Percentiles rank a stretch among this genome's conserved stretches.
These are phyloP conservation scores for Chelon auratus DNA, from an alignment of 2,797 vertebrate species.

Conservation along the genomic window DNA sequence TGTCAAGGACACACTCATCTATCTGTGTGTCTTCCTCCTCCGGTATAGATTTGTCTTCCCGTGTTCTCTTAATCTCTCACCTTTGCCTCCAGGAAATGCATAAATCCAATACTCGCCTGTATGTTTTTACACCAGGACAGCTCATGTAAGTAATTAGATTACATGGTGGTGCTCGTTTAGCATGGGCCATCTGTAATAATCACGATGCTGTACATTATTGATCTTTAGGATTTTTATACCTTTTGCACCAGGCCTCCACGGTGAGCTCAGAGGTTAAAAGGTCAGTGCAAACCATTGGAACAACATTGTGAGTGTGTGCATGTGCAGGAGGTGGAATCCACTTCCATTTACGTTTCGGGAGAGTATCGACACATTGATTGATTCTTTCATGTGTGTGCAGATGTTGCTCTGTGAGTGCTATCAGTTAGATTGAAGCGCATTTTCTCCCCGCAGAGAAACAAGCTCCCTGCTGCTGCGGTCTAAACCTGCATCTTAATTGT, in stretches of 20 bases:
- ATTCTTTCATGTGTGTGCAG: slow-evolving; percentile 12
- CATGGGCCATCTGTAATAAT: neutral
- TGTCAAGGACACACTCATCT: slow-evolving; percentile 65
- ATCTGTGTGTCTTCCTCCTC: slow-evolving; percentile 24
- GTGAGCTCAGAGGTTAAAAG: slow-evolving; percentile 38
- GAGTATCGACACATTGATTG: slow-evolving; percentile 33
- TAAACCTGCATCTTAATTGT: slow-evolving; percentile 28
- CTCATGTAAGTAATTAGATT: slow-evolving; percentile 10
- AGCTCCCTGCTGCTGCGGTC: slow-evolving; percentile 45
- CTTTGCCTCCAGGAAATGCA: slow-evolving; percentile 17
- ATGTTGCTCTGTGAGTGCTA: slow-evolving; percentile 8
- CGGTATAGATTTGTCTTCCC: slow-evolving; percentile 46
- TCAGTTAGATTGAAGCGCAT: slow-evolving; percentile 25
- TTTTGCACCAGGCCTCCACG: neutral
- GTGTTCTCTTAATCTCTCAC: slow-evolving; percentile 29
- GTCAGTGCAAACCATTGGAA: neutral
- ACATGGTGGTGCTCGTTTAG: neutral
- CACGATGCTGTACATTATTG: slow-evolving; percentile 38
- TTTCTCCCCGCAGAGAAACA: slow-evolving; percentile 50
- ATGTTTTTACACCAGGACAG: no score
- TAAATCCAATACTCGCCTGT: no score
- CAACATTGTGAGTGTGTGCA: neutral
- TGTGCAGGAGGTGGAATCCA: neutral
- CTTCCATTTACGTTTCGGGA: slow-evolving; percentile 3
- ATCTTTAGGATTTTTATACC: slow-evolving; percentile 22